Evolutionary conservation across 1,140 invertebrate genomes (phyloP), one percentile per base, ranked within the genome.

Genomic region (Cydia pomonella): DNA sequence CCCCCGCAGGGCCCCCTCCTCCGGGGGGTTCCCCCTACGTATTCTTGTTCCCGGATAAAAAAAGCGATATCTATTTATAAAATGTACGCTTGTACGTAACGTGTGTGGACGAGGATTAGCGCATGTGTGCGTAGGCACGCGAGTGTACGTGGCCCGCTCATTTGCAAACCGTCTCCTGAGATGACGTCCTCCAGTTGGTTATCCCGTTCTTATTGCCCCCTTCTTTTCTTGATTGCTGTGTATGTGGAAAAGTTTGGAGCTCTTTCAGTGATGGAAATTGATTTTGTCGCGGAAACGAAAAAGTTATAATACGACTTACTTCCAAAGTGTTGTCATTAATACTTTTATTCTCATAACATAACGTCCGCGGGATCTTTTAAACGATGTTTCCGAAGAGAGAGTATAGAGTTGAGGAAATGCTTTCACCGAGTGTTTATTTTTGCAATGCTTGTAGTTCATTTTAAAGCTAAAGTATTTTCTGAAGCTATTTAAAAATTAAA

Each of bases 41-140:
- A 90, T 92, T 93, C 89, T 90, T 90, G 85, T 91, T 88, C 87
- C 85, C 85, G 88, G 89, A 91, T 91, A 91, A 92, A 92, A 84
- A 93, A 92, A 92, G 84, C 90, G 90, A 92, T 93, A 92, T 90
- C 89, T 92, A 92, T 92, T 93, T 93, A 92, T 92, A 91, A 90
- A 92, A 89, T 92, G 88, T 92, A 89, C 84, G 84, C 82, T 81
- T 87, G 83, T 85, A 82, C 74, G 85, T 79, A 79, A 73, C 82
- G 83, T 84, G 87, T 92, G 88, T 86, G 86, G 81, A 88, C 85
- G 82, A 75, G 80, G 82, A 84, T 87, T 86, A 87, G 82, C 81
- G 82, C 82, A 79, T 86, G 87, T 85, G 86, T 84, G 83, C 72
- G 82, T 77, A 78, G 7, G 82, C 73, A 79, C 72, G 81, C 77